Percentiles rank a stretch among this genome's conserved stretches.
Evolutionary conservation across 2,113 vertebrate species (phyloP).

Genomic region (Leucosticte australis): DNA sequence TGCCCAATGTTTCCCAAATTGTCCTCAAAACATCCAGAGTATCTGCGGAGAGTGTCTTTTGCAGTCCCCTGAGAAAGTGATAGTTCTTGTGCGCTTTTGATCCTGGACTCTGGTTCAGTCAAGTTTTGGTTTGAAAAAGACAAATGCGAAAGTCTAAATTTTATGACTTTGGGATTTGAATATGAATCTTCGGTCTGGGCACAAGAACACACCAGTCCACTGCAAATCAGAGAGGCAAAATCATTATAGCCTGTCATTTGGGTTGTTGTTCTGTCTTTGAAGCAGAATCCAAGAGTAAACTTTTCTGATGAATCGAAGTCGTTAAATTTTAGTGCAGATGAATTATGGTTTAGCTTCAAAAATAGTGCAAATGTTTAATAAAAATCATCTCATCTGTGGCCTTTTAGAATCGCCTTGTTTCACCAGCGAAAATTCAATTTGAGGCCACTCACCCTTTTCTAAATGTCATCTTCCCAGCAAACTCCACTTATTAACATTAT

Average conservation of each 20-base stretch:
- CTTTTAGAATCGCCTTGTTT: constrained; percentile 23
- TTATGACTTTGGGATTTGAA: constrained; percentile 15
- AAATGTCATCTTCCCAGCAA: constrained; percentile 27
- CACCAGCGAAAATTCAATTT: constrained; percentile 39
- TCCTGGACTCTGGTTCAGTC: constrained; percentile 13
- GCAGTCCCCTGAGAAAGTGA: constrained; percentile 2
- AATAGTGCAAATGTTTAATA: constrained; percentile 42
- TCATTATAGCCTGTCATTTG: constrained; percentile 22
- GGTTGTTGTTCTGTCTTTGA: constrained; percentile 39
- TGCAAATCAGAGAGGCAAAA: constrained; percentile 29
- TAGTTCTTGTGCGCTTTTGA: constrained; percentile 1
- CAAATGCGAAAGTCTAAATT: constrained; percentile 2
- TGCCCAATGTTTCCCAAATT: background rate
- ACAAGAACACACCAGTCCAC: constrained; percentile 31
- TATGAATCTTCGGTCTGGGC: constrained; percentile 19
- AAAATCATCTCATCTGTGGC: constrained; percentile 14
- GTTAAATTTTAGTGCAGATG: constrained; percentile 53
- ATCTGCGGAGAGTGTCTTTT: background rate
- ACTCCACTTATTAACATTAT: background rate
- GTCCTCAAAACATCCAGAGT: background rate
- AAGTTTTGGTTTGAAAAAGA: constrained; percentile 22
- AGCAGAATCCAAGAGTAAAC: constrained; percentile 32
- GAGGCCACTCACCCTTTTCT: background rate
- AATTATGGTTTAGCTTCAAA: constrained; percentile 42
- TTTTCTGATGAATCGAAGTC: constrained; percentile 53